Percentiles rank a stretch among this genome's conserved stretches.
phyloP scores from a whole-genome alignment of 2,113 vertebrate species.

The Dolichallabes microphthalmus region DNA sequence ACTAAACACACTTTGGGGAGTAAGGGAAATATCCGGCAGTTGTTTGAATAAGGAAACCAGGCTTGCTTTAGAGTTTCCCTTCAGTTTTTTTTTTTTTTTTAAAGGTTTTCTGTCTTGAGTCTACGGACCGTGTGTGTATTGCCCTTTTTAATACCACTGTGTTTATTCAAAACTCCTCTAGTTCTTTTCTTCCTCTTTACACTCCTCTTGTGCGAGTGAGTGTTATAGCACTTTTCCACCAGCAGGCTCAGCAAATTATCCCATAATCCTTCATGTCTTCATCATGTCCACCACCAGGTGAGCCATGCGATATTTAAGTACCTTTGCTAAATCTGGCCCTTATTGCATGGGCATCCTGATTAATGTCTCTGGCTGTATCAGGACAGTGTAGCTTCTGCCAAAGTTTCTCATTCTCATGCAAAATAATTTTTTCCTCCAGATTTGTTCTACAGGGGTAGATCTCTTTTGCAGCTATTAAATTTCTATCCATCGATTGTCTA shows the following conservation, averaged over 20 bases:
- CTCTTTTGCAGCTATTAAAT: not conserved
- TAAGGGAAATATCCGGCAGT: slow-evolving; percentile 11
- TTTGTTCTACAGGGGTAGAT: not conserved
- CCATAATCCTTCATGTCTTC: not conserved
- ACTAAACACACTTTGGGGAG: slow-evolving; percentile 8
- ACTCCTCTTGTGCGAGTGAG: not conserved
- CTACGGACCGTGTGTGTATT: slow-evolving; percentile 24
- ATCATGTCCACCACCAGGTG: not conserved
- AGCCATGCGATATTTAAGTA: not conserved
- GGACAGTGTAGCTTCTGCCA: not conserved
- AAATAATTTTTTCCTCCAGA: not conserved
- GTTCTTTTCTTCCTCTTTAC: not conserved
- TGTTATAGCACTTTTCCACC: no score
- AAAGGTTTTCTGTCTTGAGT: not conserved
- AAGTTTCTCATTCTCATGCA: not conserved
- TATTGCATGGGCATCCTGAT: not conserved
- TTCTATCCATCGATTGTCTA: no score
- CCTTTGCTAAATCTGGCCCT: not conserved
- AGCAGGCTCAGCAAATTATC: not conserved
- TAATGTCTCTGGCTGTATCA: not conserved
- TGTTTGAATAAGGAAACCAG: slow-evolving; percentile 20
- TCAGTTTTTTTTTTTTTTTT: slow-evolving; percentile 7
- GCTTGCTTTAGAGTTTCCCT: slow-evolving; percentile 3
- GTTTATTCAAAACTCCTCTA: slow-evolving; percentile 6
- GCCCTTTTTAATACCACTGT: not conserved